These are phyloP conservation scores for Vanessa atalanta DNA, from an alignment of 1,140 invertebrate species.

Conservation along the genomic window DNA sequence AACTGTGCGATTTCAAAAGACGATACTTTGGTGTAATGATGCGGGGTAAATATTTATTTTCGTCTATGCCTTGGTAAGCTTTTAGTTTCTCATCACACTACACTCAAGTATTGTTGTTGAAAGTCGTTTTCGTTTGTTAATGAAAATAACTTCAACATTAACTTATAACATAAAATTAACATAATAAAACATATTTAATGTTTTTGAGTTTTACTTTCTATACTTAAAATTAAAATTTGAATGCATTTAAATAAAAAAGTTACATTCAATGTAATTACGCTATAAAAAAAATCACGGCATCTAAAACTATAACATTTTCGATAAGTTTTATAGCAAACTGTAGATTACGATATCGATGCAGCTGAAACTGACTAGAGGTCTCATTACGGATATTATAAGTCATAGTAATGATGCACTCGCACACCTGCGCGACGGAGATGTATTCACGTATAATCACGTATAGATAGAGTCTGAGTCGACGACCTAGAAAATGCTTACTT, in stretches of 20 bases:
- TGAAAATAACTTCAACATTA: background rate
- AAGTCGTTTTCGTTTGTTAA: background rate
- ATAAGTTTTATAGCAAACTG: background rate
- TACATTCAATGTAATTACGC: too few species aligned
- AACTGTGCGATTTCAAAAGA: conserved; percentile 31
- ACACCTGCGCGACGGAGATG: conserved; percentile 39
- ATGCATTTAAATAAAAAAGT: too few species aligned
- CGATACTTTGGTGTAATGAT: conserved; percentile 26
- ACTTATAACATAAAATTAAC: too few species aligned
- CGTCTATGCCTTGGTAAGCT: conserved; percentile 10
- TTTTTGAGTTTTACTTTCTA: too few species aligned
- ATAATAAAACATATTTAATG: too few species aligned
- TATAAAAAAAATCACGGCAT: too few species aligned
- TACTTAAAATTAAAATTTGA: too few species aligned
- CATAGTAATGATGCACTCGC: conserved; percentile 25
- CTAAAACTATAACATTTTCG: too few species aligned
- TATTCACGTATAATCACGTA: conserved; percentile 43
- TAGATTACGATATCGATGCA: background rate
- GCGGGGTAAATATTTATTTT: conserved; percentile 27
- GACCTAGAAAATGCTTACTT: conserved; percentile 15
- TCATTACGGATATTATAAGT: conserved; percentile 27
- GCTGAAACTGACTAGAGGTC: conserved; percentile 10
- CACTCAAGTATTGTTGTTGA: background rate
- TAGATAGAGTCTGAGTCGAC: conserved; percentile 10
- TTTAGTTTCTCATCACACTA: conserved; percentile 1